Conservation (phyloP, 2,113 vertebrate species). For the Colinus virginianus region DNA sequence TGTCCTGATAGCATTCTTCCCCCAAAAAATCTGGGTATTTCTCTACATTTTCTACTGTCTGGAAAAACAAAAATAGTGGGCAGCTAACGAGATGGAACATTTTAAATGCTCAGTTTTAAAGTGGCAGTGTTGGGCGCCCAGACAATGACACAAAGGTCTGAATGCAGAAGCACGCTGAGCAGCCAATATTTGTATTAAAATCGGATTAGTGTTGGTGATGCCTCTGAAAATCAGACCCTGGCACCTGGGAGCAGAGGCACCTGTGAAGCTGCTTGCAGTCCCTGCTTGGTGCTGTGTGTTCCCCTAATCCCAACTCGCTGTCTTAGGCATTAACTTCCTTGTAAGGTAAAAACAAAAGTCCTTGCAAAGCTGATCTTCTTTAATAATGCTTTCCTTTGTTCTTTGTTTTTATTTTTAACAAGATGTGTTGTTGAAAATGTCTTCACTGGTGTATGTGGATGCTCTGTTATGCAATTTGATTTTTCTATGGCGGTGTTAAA, state of each 20-base stretch:
- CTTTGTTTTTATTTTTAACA: neutral
- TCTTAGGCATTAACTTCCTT: neutral
- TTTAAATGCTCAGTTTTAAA: neutral
- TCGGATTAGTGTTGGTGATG: neutral
- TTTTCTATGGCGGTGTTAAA: neutral
- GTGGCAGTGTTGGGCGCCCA: neutral
- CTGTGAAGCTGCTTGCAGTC: neutral
- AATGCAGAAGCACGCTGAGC: fast-evolving
- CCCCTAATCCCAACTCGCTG: neutral
- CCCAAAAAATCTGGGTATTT: neutral
- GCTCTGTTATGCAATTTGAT: neutral
- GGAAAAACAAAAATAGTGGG: neutral
- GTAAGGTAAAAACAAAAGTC: neutral
- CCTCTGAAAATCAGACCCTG: neutral
- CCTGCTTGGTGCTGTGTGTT: neutral
- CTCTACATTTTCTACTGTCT: neutral
- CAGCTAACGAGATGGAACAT: neutral
- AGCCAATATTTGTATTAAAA: neutral
- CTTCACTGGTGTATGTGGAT: neutral
- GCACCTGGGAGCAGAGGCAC: neutral
- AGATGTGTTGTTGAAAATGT: neutral
- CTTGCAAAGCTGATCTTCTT: neutral
- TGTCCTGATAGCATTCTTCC: neutral
- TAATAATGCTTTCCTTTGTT: neutral
- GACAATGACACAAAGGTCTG: neutral